Conservation (phyloP, 2,797 vertebrate genomes). For the Schizothorax lantsangensis region DNA sequence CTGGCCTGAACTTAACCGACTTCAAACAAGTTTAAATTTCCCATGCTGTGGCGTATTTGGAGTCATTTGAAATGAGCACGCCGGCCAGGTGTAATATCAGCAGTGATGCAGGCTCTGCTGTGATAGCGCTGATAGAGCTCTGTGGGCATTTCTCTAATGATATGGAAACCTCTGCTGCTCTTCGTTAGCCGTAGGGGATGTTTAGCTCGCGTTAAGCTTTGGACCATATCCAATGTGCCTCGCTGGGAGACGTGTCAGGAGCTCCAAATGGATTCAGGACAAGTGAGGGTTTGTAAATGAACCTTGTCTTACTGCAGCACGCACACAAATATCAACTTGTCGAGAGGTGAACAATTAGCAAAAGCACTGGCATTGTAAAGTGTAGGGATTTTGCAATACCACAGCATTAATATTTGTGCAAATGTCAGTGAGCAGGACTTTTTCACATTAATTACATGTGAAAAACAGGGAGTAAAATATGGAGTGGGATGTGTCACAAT, state of each 20-base stretch:
- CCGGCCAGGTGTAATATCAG: slow-evolving; percentile 39
- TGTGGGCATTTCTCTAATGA: slow-evolving; percentile 20
- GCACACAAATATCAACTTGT: slow-evolving; percentile 6
- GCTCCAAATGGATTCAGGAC: slow-evolving; percentile 39
- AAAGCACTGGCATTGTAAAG: background rate
- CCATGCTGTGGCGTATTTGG: slow-evolving; percentile 10
- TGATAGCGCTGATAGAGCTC: slow-evolving; percentile 22
- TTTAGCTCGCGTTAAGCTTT: slow-evolving; percentile 50
- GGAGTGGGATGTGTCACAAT: background rate
- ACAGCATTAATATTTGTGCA: background rate
- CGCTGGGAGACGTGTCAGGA: slow-evolving; percentile 31
- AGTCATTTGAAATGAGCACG: slow-evolving; percentile 5
- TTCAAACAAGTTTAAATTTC: slow-evolving; percentile 12
- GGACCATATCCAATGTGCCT: slow-evolving; percentile 51
- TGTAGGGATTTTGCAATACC: background rate
- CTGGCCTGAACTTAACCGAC: slow-evolving; percentile 16
- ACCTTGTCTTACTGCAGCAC: background rate
- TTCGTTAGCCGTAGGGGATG: slow-evolving; percentile 21
- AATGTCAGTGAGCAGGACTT: background rate
- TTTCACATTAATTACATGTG: background rate
- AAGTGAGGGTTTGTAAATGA: slow-evolving; percentile 29
- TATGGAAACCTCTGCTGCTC: slow-evolving; percentile 18
- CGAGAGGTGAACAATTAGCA: slow-evolving; percentile 1
- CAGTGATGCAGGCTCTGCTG: slow-evolving; percentile 29
- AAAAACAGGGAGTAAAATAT: background rate